Evolutionary conservation across 2,888 invertebrate species (phyloP).

Genomic region (Rutpela maculata): DNA sequence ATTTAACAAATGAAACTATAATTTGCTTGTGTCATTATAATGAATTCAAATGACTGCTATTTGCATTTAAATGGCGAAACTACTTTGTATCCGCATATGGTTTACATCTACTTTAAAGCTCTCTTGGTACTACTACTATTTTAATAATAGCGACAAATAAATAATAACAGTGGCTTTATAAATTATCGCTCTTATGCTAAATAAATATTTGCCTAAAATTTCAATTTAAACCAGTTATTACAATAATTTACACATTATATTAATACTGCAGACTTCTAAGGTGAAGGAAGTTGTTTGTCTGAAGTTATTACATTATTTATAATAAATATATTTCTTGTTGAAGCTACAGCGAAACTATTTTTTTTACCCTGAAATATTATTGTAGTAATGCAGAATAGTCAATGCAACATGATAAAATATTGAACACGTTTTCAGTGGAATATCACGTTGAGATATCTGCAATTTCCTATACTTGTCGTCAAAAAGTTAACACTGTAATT

Average conservation of each 20-base stretch:
- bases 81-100: slow-evolving; percentile 55
- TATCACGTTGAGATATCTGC: too few species aligned
- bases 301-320: neutral
- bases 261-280: neutral
- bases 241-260: neutral
- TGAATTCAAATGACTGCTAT: slow-evolving; percentile 56
- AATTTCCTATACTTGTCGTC: too few species aligned
- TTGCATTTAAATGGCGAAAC: slow-evolving; percentile 55
- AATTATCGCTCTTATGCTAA: slow-evolving; percentile 13
- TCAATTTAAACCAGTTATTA: slow-evolving; percentile 10
- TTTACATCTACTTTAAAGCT: slow-evolving; percentile 51
- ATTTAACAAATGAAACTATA: slow-evolving; percentile 59
- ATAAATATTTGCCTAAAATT: slow-evolving; percentile 29
- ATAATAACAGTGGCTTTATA: neutral
- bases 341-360: too few species aligned
- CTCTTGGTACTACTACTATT: neutral
- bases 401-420: too few species aligned
- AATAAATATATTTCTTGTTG: too few species aligned
- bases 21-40: slow-evolving; percentile 56
- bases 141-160: neutral
- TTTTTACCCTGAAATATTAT: too few species aligned
- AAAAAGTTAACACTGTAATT: too few species aligned
- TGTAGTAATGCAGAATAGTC: too few species aligned
- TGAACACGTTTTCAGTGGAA: too few species aligned
- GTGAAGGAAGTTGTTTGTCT: neutral